A percentile compares a stretch with the other conserved stretches of the same genome.
Conservation (phyloP, 2,888 invertebrate species). For the Serrognathus titanus region DNA sequence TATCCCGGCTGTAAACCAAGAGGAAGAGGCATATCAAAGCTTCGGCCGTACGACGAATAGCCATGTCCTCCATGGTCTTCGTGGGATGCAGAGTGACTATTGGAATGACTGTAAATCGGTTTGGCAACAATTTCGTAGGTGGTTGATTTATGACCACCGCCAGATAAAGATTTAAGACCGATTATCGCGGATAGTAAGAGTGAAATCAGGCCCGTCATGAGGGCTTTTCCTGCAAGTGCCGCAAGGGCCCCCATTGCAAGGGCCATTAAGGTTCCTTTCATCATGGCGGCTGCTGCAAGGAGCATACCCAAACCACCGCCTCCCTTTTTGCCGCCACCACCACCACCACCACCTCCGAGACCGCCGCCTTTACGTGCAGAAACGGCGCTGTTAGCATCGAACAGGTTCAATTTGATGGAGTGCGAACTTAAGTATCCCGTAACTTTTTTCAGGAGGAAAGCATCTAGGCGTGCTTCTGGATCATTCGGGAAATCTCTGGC, state of each 20-base stretch:
- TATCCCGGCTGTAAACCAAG: slow-evolving; percentile 51
- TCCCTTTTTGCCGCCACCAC: slow-evolving; percentile 50
- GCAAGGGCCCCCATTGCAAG: slow-evolving; percentile 71
- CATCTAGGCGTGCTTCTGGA: slow-evolving; percentile 72
- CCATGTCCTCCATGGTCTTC: slow-evolving; percentile 53
- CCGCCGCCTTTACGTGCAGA: slow-evolving; percentile 53
- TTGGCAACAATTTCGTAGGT: slow-evolving; percentile 84
- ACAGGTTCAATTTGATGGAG: slow-evolving; percentile 66
- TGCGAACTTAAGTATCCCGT: slow-evolving; percentile 71
- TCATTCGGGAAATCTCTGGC: slow-evolving; percentile 73
- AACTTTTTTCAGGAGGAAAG: slow-evolving; percentile 68
- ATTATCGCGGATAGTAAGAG: slow-evolving; percentile 73
- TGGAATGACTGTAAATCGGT: slow-evolving; percentile 70
- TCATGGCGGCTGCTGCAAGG: slow-evolving; percentile 55
- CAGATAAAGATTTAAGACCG: slow-evolving; percentile 68
- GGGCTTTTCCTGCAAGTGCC: slow-evolving; percentile 75
- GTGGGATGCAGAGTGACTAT: slow-evolving; percentile 64
- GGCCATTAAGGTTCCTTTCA: slow-evolving; percentile 69
- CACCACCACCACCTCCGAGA: slow-evolving; percentile 38
- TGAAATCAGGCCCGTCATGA: slow-evolving; percentile 79
- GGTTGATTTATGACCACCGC: slow-evolving; percentile 65
- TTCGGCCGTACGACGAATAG: slow-evolving; percentile 56
- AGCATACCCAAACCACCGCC: slow-evolving; percentile 53
- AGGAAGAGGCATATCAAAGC: slow-evolving; percentile 48
- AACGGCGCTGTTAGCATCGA: slow-evolving; percentile 57